These are phyloP conservation scores for Carabus problematicus DNA, from an alignment of 2,888 invertebrate genomes.

Conservation along the genomic window DNA sequence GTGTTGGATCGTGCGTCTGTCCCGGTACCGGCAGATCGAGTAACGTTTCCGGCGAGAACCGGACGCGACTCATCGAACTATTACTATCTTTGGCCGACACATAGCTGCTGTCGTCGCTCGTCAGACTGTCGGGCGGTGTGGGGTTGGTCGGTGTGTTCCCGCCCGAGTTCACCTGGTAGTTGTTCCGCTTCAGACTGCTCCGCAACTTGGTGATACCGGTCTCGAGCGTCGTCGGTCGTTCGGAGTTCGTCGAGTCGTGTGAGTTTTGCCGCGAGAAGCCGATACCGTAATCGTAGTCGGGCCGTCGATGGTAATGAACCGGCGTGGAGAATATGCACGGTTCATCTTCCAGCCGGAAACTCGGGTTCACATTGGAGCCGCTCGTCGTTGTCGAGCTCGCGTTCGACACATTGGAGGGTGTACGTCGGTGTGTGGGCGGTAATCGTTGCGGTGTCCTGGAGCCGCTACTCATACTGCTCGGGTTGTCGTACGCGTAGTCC, in stretches of 20 bases:
- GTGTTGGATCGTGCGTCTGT: slow-evolving; percentile 63
- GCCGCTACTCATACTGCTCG: slow-evolving; percentile 61
- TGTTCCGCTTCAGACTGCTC: slow-evolving; percentile 80
- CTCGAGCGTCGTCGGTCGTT: slow-evolving; percentile 71
- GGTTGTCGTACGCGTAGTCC: slow-evolving; percentile 66
- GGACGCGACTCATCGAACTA: slow-evolving; percentile 74
- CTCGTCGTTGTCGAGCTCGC: slow-evolving; percentile 65
- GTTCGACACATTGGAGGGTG: slow-evolving; percentile 78
- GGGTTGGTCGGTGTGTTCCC: slow-evolving; percentile 80
- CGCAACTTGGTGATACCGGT: slow-evolving; percentile 73
- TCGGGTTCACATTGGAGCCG: slow-evolving; percentile 68
- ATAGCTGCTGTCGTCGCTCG: slow-evolving; percentile 88
- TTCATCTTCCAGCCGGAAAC: slow-evolving; percentile 69
- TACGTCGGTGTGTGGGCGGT: slow-evolving; percentile 70
- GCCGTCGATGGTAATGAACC: slow-evolving; percentile 60
- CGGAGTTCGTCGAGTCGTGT: slow-evolving; percentile 60
- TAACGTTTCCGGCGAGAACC: slow-evolving; percentile 79
- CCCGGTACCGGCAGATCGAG: slow-evolving; percentile 67
- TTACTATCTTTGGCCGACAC: slow-evolving; percentile 82
- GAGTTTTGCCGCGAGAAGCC: slow-evolving; percentile 60
- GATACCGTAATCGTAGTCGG: slow-evolving; percentile 55
- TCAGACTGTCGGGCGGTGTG: slow-evolving; percentile 84
- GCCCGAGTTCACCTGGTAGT: slow-evolving; percentile 65
- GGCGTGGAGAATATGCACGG: slow-evolving; percentile 58
- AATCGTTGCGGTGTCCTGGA: slow-evolving; percentile 59